Evolutionary conservation across 1,140 invertebrate genomes (phyloP).

Genomic region (Penaeus vannamei): DNA sequence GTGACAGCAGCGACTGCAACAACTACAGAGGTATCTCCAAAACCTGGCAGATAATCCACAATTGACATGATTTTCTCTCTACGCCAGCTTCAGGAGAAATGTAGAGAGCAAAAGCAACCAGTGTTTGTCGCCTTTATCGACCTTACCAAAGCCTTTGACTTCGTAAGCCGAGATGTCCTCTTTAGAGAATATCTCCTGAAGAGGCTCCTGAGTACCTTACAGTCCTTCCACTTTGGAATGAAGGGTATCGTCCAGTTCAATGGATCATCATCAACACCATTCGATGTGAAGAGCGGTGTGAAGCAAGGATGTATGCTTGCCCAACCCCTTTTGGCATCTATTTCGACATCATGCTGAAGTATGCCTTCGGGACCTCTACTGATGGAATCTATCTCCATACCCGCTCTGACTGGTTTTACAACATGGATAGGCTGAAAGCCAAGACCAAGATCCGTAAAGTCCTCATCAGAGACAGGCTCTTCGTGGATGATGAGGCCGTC

Average conservation of each 20-base stretch:
- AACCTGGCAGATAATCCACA: no score
- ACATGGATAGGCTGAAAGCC: no score
- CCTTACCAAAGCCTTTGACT: conserved; percentile 4
- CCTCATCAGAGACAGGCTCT: background rate
- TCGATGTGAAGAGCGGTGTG: no score
- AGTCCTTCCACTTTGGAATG: conserved; percentile 4
- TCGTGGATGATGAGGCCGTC: background rate
- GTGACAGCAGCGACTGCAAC: no score
- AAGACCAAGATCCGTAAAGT: no score
- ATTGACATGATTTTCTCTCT: no score
- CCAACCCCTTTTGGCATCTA: background rate
- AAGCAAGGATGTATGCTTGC: conserved; percentile 11
- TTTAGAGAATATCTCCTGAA: conserved; percentile 3
- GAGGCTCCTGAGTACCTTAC: background rate
- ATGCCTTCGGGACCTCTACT: conserved; percentile 1
- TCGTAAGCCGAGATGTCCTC: background rate
- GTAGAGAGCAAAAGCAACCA: background rate
- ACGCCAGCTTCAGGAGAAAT: no score
- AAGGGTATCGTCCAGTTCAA: no score
- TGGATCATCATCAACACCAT: background rate
- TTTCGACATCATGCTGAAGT: background rate
- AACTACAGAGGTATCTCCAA: conserved; percentile 12
- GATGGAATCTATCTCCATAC: no score
- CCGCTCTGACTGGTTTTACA: no score
- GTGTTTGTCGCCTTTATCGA: background rate